Percentiles rank a stretch among this genome's conserved stretches.
phyloP scores from a whole-genome alignment of 2,113 vertebrate genomes.

The Hyaena hyaena region DNA sequence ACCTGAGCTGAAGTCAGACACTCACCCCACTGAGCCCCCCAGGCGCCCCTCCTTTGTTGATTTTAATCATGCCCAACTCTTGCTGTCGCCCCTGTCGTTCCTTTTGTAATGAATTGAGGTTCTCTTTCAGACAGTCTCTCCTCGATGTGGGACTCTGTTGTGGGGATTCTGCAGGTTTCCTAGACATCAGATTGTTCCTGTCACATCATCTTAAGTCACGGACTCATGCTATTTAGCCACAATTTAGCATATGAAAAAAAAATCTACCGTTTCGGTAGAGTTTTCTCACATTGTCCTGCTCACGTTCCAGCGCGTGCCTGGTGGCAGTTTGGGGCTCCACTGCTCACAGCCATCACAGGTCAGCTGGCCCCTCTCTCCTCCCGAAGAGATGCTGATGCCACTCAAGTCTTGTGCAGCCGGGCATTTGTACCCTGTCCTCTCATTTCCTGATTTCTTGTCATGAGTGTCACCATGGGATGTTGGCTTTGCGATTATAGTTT shows the following conservation, averaged over 20 bases:
- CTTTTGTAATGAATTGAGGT: not conserved
- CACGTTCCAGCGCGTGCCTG: rapidly evolving
- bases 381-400: not conserved
- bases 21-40: no score
- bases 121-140: not conserved
- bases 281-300: not conserved
- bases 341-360: not conserved
- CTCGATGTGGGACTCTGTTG: not conserved
- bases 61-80: not conserved
- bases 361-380: not conserved
- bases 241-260: not conserved
- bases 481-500: not conserved
- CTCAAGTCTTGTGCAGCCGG: not conserved
- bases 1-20: no score
- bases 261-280: no score
- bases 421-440: not conserved
- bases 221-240: rapidly evolving
- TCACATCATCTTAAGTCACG: not conserved
- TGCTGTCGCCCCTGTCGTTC: not conserved
- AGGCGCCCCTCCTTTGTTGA: not conserved
- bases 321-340: no score
- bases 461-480: not conserved
- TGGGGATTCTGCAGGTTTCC: not conserved
- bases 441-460: no score
- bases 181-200: not conserved